Evolutionary conservation across 53 echinoderm and acorn worm species (phyloP).

Genomic region (Astropecten irregularis): DNA sequence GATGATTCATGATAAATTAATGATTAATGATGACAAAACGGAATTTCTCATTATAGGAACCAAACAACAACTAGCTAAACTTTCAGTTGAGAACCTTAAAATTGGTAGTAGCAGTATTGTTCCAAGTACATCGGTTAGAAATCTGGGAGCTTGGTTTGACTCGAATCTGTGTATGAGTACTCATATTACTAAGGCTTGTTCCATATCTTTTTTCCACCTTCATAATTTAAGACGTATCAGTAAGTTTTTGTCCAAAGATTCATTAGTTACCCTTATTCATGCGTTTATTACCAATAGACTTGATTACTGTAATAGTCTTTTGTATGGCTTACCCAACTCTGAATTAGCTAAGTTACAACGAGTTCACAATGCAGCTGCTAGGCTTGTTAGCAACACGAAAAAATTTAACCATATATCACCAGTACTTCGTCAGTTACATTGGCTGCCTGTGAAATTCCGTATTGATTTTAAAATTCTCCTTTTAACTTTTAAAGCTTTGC

Average conservation of each 20-base stretch:
- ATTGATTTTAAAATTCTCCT: background rate
- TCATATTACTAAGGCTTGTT: background rate
- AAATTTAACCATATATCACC: background rate
- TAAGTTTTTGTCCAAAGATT: background rate
- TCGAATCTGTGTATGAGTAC: background rate
- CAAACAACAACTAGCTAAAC: background rate
- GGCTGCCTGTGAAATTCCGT: background rate
- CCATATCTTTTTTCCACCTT: too few relatives aligned
- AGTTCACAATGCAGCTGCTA: background rate
- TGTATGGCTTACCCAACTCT: background rate
- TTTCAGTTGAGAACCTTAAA: background rate
- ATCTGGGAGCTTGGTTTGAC: background rate
- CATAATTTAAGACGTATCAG: too few relatives aligned
- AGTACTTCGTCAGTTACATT: background rate
- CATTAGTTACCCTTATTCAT: background rate
- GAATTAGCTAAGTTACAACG: background rate
- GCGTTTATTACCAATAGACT: background rate
- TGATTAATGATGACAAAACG: constrained; percentile 26
- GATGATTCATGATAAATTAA: constrained; percentile 8
- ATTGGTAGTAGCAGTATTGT: background rate
- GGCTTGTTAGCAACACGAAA: background rate
- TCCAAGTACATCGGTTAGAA: background rate
- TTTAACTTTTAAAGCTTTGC: background rate
- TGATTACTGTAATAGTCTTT: constrained; percentile 11
- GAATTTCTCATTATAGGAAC: constrained; percentile 8